Evolutionary conservation across 2,888 invertebrate genomes (phyloP), one percentile per base, ranked within the genome.

Genomic region (Frankliniella intonsa): DNA sequence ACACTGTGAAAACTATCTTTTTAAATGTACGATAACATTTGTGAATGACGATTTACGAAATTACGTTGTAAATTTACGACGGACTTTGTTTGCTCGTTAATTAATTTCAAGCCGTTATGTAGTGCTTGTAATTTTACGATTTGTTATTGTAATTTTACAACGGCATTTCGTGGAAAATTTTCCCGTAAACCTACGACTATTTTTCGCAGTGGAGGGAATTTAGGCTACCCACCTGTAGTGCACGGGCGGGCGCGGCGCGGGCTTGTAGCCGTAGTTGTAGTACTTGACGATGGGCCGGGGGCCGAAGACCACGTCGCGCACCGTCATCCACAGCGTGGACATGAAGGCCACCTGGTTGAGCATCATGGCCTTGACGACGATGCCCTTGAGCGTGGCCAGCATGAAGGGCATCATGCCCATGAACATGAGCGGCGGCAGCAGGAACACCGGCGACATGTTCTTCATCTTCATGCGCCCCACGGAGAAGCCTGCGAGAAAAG

Each of bases 271-370:
- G 83, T 84, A 84, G 83, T 86, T 86, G 81, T 84, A 81, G 84
- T 86, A 86, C 81, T 85, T 85, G 83, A 86, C 83, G 69, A 84
- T 84, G 17, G 84, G 83, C 8, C 85, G 83, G 7, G 85, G 85
- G 0, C 86, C 86, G 83, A 86, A 86, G 55, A 86, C 85, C 83
- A 86, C 83, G 84, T 86, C 85, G 49, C 85, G 84, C 80, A 86
- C 81, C 50, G 85, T 85, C 84, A 86, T 85, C 80, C 85, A 84
- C 27, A 86, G 83, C 27, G 86, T 86, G 19, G 85, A 84, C 55
- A 84, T 84, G 81, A 86, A 84, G n/a, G 86, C 86, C 86, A 86
- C 85, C 83, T 86, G 85, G 85, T 86, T 86, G 80, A 86, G 84
- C 84, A 84, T 86, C 65, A 86, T 82, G 22, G 86, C 86, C 51